phyloP scores from a whole-genome alignment of 1,140 invertebrate species.

The Agrilus planipennis region DNA sequence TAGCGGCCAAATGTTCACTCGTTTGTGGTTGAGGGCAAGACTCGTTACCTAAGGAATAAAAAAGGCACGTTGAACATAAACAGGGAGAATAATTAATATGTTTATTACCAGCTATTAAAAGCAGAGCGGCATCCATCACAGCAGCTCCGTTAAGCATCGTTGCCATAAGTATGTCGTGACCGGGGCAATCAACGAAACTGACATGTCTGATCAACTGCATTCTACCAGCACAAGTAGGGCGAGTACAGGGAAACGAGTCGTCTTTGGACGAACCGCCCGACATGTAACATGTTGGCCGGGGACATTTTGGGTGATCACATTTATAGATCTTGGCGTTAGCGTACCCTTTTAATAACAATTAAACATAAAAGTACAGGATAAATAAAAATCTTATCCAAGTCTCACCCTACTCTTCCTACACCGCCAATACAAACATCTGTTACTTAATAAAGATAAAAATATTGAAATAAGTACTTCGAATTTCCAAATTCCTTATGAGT shows the following conservation, averaged over 20 bases:
- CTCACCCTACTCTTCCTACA: no score
- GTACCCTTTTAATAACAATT: slow-evolving; percentile 50
- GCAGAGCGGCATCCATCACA: slow-evolving; percentile 97
- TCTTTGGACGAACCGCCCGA: slow-evolving; percentile 94
- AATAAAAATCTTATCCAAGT: no score
- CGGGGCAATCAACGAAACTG: slow-evolving; percentile 99
- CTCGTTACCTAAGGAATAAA: slow-evolving; percentile 71
- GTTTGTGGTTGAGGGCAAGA: slow-evolving; percentile 99
- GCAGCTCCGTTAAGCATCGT: slow-evolving; percentile 99
- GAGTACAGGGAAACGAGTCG: slow-evolving; percentile 88
- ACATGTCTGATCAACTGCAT: slow-evolving; percentile 87
- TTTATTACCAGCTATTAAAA: slow-evolving; percentile 74
- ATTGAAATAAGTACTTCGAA: no score
- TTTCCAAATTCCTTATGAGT: no score
- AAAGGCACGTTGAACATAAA: background rate
- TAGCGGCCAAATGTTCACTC: slow-evolving; percentile 97
- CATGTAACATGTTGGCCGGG: slow-evolving; percentile 87
- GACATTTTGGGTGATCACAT: slow-evolving; percentile 92
- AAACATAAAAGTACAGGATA: no score
- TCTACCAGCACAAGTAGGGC: slow-evolving; percentile 74
- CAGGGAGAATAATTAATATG: slow-evolving; percentile 1
- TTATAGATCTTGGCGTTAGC: slow-evolving; percentile 97
- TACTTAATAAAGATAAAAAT: no score
- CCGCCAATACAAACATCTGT: no score
- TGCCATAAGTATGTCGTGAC: slow-evolving; percentile 99